A percentile compares a stretch with the other conserved stretches of the same genome.
Evolutionary conservation across 2,888 invertebrate species (phyloP).

Genomic region (Encarsia formosa): DNA sequence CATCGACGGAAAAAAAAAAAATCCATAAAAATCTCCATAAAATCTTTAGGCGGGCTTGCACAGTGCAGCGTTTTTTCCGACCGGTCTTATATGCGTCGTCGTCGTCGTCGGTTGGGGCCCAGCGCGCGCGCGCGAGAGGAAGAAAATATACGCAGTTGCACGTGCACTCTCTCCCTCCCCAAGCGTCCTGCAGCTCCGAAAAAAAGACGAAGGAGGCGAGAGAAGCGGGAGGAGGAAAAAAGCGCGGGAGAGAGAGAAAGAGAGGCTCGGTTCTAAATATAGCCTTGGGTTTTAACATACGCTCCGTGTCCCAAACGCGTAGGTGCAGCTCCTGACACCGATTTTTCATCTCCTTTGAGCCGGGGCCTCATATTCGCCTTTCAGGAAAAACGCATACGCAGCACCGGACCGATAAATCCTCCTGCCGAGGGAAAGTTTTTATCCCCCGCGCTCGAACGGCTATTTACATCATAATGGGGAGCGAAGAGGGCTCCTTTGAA

Average conservation of each 20-base stretch:
- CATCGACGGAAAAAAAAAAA: neutral
- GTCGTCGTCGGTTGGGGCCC: no score
- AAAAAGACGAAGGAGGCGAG: conserved; percentile 4
- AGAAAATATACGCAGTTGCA: conserved; percentile 31
- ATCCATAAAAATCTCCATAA: neutral
- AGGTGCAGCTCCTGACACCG: conserved; percentile 24
- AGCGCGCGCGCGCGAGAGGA: conserved; percentile 17
- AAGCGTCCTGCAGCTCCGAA: conserved; percentile 8
- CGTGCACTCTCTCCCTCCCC: conserved; percentile 28
- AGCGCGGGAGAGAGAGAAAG: conserved; percentile 14
- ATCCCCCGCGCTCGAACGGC: no score
- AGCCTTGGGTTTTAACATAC: conserved; percentile 49
- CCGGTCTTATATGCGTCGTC: conserved; percentile 12
- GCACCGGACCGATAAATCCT: no score
- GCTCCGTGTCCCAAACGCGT: conserved; percentile 48
- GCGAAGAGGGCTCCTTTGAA: no score
- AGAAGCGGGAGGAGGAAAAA: conserved; percentile 9
- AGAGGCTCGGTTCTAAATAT: conserved; percentile 46
- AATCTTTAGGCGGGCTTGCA: no score
- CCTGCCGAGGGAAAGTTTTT: no score
- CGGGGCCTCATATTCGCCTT: neutral
- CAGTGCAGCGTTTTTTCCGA: conserved; percentile 14
- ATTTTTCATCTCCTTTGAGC: conserved; percentile 16
- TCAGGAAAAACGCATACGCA: no score
- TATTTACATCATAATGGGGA: no score